Conservation (phyloP, 1,140 invertebrate genomes). For the Acromyrmex echinatior region DNA sequence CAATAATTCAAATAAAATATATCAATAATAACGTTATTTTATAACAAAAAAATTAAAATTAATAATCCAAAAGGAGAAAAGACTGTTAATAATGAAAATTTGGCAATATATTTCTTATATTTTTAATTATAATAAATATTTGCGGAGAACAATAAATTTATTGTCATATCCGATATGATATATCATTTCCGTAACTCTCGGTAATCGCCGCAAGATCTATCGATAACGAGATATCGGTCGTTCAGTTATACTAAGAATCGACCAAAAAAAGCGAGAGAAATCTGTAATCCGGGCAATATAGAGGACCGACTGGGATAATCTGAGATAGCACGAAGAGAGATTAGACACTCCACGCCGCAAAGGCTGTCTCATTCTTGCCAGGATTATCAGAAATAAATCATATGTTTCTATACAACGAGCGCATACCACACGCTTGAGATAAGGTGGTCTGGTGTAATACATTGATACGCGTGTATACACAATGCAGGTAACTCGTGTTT, state of each 20-base stretch:
- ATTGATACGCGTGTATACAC: slow-evolving; percentile 66
- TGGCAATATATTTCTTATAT: not conserved
- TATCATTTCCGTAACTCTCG: slow-evolving; percentile 4
- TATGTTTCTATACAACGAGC: slow-evolving; percentile 80
- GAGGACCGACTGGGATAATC: slow-evolving; percentile 78
- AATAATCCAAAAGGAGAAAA: not conserved
- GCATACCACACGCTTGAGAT: slow-evolving; percentile 66
- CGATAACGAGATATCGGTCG: slow-evolving; percentile 8
- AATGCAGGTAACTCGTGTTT: slow-evolving; percentile 73
- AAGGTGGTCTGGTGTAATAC: slow-evolving; percentile 64
- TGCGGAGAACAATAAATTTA: slow-evolving; percentile 3
- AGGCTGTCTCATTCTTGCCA: slow-evolving; percentile 82
- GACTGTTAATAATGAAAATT: not conserved
- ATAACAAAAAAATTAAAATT: not conserved
- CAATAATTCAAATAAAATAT: not conserved
- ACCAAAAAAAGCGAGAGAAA: slow-evolving; percentile 74
- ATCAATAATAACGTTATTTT: not conserved
- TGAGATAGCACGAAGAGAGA: slow-evolving; percentile 80
- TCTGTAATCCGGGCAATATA: slow-evolving; percentile 84
- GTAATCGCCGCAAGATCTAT: slow-evolving; percentile 27
- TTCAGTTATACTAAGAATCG: slow-evolving; percentile 23
- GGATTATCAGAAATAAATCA: slow-evolving; percentile 86
- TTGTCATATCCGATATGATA: not conserved
- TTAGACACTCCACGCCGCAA: slow-evolving; percentile 82
- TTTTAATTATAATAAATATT: slow-evolving; percentile 8